Percentiles rank a stretch among this genome's conserved stretches.
Evolutionary conservation across 2,797 vertebrate genomes (phyloP).

Genomic region (Enteromius afrohamiltoni): DNA sequence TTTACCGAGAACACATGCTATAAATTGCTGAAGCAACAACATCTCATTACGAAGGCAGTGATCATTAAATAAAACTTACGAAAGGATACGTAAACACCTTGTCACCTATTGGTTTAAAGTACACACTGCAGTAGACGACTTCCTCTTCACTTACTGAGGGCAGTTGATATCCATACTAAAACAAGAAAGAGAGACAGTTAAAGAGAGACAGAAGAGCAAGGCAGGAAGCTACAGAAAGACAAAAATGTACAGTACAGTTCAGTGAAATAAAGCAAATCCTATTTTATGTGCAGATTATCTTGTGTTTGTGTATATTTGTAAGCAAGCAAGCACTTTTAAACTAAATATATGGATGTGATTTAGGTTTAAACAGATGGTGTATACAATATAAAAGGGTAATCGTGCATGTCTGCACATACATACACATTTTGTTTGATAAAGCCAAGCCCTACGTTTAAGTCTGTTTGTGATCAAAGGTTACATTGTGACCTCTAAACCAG

Average conservation of each 20-base stretch:
- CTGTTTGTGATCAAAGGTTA: conserved; percentile 58
- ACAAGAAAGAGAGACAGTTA: not conserved
- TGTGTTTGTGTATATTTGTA: conserved; percentile 16
- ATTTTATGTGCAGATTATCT: not conserved
- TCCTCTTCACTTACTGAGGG: conserved; percentile 75
- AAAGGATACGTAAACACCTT: conserved; percentile 88
- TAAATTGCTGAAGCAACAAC: not conserved
- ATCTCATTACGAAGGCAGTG: not conserved
- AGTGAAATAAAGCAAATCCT: not conserved
- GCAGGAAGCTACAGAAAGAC: conserved; percentile 5
- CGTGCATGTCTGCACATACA: conserved; percentile 21
- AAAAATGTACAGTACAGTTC: not conserved
- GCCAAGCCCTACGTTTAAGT: conserved; percentile 1
- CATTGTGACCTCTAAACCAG: conserved; percentile 37
- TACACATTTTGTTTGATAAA: not conserved
- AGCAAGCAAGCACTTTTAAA: not conserved
- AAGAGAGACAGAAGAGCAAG: not conserved
- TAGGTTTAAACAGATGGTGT: not conserved
- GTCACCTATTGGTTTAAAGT: conserved; percentile 84
- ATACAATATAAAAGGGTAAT: conserved; percentile 15
- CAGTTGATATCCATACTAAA: conserved; percentile 89
- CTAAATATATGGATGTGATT: conserved; percentile 25
- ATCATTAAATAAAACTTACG: not conserved
- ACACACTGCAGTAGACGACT: conserved; percentile 83
- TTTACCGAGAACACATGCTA: not conserved